Evolutionary conservation across 2,113 vertebrate genomes (phyloP), one percentile per base, ranked within the genome.

Genomic region (Gymnobelideus leadbeateri): DNA sequence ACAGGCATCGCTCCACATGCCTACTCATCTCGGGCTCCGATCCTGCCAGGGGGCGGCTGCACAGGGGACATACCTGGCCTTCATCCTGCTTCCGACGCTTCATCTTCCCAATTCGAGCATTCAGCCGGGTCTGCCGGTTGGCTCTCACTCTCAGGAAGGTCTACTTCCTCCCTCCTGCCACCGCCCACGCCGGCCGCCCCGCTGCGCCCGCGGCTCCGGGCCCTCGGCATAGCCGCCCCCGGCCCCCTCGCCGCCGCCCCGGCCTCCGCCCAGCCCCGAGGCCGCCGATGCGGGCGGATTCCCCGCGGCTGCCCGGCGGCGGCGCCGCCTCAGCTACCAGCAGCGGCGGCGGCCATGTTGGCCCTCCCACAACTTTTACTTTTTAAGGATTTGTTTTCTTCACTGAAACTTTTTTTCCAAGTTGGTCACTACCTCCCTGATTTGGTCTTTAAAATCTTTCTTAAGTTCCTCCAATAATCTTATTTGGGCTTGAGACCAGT

Each of bases 61-160:
- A 99, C 99, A 99, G 99, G 97, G 99, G 99, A 99, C 99, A 99
- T 99, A 99, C 99, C 99, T 99, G 99, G 98, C 99, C 99, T 98
- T 99, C 99, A 98, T 99, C 99, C 98, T 99, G 99, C 99, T 99
- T 99, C 99, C 99, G 99, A 98, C 99, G 99, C 99, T 99, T 99
- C 99, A 99, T 99, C 99, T 99, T 99, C 92, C 99, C 99, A 99
- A 99, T 99, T 99, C 99, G 99, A 98, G 99, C 99, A 99, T 99
- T 99, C 99, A 99, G 98, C 98, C 99, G 99, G 93, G 99, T 99
- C 98, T 99, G 99, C 98, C 99, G 99, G 98, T 99, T 99, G 97
- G 99, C 99, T 97, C 99, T 99, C 98, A 99, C 99, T 98, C 99
- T 99, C 99, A 99, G 98, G 98, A 99, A 99, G 95, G 99, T 99